These are phyloP conservation scores for Isaurus tuberculatus DNA, from an alignment of 92 coral and sea anemone genomes.

Conservation along the genomic window DNA sequence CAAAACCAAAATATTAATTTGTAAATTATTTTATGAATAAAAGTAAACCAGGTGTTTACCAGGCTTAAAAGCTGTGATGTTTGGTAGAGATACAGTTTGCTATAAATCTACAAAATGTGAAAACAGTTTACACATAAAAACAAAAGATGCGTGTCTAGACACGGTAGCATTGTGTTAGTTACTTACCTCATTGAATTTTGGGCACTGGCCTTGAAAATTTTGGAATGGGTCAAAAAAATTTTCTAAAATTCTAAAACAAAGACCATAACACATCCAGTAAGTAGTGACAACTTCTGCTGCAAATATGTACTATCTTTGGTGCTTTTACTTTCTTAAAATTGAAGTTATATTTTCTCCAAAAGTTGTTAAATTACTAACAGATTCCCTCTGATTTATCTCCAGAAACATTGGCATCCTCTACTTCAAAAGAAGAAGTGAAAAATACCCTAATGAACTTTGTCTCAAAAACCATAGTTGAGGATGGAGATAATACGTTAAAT, in stretches of 20 bases:
- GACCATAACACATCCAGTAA: background rate
- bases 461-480: slow-evolving; percentile 28
- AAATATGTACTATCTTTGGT: slow-evolving; percentile 25
- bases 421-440: slow-evolving; percentile 36
- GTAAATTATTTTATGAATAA: slow-evolving; percentile 21
- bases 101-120: slow-evolving; percentile 9
- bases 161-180: slow-evolving; percentile 3
- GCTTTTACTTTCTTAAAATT: slow-evolving; percentile 10
- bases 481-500: slow-evolving; percentile 11
- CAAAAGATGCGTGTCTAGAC: background rate
- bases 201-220: slow-evolving; percentile 4
- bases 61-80: slow-evolving; percentile 21
- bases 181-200: slow-evolving; percentile 2
- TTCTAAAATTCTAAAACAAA: background rate
- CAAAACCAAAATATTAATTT: slow-evolving; percentile 27
- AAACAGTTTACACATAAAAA: background rate
- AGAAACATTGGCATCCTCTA: slow-evolving; percentile 40
- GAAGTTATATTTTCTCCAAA: slow-evolving; percentile 27
- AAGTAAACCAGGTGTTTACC: slow-evolving; percentile 22
- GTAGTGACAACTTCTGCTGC: background rate
- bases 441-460: slow-evolving; percentile 21
- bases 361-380: slow-evolving; percentile 38
- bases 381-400: slow-evolving; percentile 36
- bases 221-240: slow-evolving; percentile 2
- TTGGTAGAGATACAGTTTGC: slow-evolving; percentile 25